These are phyloP conservation scores for Xiphophorus couchianus DNA, from an alignment of 2,113 vertebrate species.

Conservation along the genomic window DNA sequence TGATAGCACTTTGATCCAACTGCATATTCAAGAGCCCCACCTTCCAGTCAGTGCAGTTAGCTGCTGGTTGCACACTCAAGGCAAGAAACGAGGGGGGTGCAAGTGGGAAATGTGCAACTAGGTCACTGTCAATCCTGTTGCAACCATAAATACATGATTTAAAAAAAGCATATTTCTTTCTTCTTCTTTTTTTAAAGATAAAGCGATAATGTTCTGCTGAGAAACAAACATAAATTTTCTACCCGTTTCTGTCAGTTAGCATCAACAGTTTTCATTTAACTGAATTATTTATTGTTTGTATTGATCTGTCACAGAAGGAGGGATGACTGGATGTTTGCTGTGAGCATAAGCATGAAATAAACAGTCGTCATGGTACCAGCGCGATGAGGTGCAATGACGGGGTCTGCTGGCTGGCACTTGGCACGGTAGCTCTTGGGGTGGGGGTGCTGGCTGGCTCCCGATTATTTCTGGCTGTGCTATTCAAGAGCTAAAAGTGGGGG, in stretches of 20 bases:
- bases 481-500: constrained; percentile 45
- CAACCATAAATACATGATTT: constrained; percentile 52
- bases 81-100: constrained; percentile 19
- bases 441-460: constrained; percentile 33
- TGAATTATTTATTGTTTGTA: constrained; percentile 21
- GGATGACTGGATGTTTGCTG: constrained; percentile 5
- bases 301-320: constrained; percentile 28
- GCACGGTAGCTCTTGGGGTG: constrained; percentile 33
- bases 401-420: constrained; percentile 28
- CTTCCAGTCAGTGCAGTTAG: constrained; percentile 39
- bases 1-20: constrained; percentile 48
- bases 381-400: constrained; percentile 56
- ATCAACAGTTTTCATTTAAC: constrained; percentile 9
- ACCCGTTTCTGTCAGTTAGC: not conserved
- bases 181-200: not conserved
- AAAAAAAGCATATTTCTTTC: constrained; percentile 6
- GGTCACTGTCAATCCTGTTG: constrained; percentile 72
- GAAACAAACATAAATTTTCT: not conserved
- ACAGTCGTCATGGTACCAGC: constrained; percentile 68
- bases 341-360: constrained; percentile 38
- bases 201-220: not conserved
- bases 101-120: constrained; percentile 68
- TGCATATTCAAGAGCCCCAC: constrained; percentile 56
- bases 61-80: constrained; percentile 49
- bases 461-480: constrained; percentile 67